Base-by-base conservation (phyloP, 1,140 invertebrate genomes). In the Tetragnatha versicolor region DNA sequence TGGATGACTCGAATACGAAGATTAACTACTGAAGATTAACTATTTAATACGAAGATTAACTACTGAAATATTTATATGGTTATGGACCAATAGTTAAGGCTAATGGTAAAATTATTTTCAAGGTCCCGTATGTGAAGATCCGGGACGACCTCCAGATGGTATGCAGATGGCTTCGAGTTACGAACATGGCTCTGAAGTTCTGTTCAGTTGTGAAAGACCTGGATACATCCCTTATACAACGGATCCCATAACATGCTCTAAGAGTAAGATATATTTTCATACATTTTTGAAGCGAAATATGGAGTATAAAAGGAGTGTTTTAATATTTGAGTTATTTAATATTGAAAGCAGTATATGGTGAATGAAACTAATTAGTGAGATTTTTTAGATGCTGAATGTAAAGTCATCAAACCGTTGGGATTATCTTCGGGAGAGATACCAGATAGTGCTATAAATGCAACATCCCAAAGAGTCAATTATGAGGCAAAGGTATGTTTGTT, bases 141-240 rank as follows among this genome's bases (percentile, higher is more conserved):
- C 97, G 1, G 95, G 96, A 2, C 89, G 95, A 82, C 97, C 97
- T 0, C 91, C 93, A 72, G 96, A 97, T 88, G 96, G 96, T 25
- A 89, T 89, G 77, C 96, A 98, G 88, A 86, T 94, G 47, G 91
- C 96, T 0, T 90, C 91, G 81, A 97, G 94, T 82, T 98, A 98
- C 83, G 96, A 98, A 87, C 96, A 90, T 84, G 89, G 95, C 25
- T 94, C 94, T 0, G 92, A 96, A 88, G 93, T 98, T 6, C 89
- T 91, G 73, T 98, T 98, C 83, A 91, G 91, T 1, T 98, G 97
- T 85, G 92, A 91, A 58, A 89, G 94, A 84, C 92, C 94, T 17
- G 97, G 97, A 20, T 98, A 96, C 83, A 95, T 96, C 82, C 89
- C 97, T 12, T 96, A 97, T 51, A 95, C 95, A 82, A 93, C 92